Evolutionary conservation across 2,113 vertebrate species (phyloP).

Genomic region (Acinonyx jubatus): DNA sequence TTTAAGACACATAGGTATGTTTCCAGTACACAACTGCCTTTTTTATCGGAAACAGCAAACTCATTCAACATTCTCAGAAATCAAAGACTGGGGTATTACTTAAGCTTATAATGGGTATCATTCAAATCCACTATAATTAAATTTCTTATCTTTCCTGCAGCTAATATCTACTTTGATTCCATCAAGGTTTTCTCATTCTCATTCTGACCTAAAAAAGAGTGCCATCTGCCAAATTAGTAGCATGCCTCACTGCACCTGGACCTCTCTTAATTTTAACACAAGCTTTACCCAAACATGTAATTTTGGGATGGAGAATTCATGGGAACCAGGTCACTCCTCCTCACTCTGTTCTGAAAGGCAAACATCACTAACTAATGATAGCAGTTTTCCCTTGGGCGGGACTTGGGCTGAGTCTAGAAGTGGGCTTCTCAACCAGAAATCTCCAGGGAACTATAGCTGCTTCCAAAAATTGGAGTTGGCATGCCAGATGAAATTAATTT

Average conservation of each 20-base stretch:
- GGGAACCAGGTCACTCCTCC: not conserved
- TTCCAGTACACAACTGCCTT: not conserved
- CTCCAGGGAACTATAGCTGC: not conserved
- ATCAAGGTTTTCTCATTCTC: not conserved
- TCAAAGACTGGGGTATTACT: not conserved
- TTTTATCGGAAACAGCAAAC: not conserved
- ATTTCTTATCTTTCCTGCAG: not conserved
- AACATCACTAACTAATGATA: not conserved
- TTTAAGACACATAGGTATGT: not conserved
- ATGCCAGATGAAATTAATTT: not conserved
- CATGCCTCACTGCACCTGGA: not conserved
- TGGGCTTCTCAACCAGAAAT: not conserved
- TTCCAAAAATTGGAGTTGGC: not conserved
- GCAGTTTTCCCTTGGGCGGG: no score
- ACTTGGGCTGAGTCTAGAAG: not conserved
- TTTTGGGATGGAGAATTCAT: not conserved
- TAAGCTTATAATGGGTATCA: not conserved
- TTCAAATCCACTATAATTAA: constrained; percentile 30
- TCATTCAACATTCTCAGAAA: constrained; percentile 12
- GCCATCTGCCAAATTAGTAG: not conserved
- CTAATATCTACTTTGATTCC: not conserved
- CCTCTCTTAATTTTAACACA: not conserved
- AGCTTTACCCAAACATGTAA: not conserved
- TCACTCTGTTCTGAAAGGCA: not conserved
- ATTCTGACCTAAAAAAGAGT: not conserved